Evolutionary conservation across 2,888 invertebrate species (phyloP).

Genomic region (Meghimatium bilineatum): DNA sequence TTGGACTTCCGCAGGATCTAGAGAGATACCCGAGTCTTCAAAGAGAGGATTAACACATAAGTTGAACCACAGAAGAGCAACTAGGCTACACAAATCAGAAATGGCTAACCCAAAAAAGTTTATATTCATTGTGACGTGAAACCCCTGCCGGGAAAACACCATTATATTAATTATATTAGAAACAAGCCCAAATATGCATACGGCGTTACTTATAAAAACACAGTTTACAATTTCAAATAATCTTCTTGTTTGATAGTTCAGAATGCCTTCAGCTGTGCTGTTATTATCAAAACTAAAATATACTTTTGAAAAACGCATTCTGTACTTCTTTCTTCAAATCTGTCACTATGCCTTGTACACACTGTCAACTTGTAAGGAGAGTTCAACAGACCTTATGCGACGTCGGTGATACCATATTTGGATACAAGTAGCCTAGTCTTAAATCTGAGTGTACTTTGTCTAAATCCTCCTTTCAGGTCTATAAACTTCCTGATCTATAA

Average conservation of each 20-base stretch:
- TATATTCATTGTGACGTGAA: slow-evolving; percentile 30
- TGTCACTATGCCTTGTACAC: too few relatives aligned
- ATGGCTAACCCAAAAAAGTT: slow-evolving; percentile 23
- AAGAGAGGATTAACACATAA: slow-evolving; percentile 34
- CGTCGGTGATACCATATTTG: too few relatives aligned
- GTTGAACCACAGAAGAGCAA: slow-evolving; percentile 29
- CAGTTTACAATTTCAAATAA: slow-evolving; percentile 28
- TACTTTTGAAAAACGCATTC: slow-evolving; percentile 6
- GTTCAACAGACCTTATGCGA: too few relatives aligned
- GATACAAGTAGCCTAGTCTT: too few relatives aligned
- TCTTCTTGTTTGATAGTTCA: neutral
- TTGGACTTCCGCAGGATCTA: slow-evolving; percentile 23
- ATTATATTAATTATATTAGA: slow-evolving; percentile 14
- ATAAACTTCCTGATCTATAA: too few relatives aligned
- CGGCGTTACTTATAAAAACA: slow-evolving; percentile 16
- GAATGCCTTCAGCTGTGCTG: neutral
- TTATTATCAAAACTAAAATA: neutral
- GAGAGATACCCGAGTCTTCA: neutral
- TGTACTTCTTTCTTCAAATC: too few relatives aligned
- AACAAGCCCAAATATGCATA: slow-evolving; percentile 18
- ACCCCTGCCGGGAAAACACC: slow-evolving; percentile 24
- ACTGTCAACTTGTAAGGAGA: too few relatives aligned
- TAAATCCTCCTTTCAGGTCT: too few relatives aligned
- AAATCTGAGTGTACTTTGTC: too few relatives aligned
- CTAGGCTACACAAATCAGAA: slow-evolving; percentile 24